Percentiles rank a stretch among this genome's conserved stretches.
These are phyloP conservation scores for Quadriops clusia DNA, from an alignment of 2,888 invertebrate genomes.

Conservation along the genomic window DNA sequence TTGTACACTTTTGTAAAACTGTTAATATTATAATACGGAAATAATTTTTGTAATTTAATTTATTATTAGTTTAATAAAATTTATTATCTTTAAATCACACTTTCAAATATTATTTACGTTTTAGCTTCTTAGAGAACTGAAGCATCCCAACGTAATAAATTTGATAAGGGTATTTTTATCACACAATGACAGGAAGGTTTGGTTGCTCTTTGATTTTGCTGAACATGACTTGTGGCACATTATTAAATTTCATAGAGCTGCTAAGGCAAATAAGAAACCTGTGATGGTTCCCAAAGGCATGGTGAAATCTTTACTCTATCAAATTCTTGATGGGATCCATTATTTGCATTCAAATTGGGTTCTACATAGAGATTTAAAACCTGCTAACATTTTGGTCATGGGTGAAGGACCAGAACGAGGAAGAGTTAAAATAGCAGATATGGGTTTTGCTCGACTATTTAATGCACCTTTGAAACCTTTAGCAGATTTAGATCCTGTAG, in stretches of 20 bases:
- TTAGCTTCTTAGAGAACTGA: slow-evolving; percentile 85
- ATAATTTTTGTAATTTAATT: slow-evolving; percentile 3
- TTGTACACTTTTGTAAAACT: too few relatives aligned
- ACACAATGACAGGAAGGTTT: slow-evolving; percentile 92
- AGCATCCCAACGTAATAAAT: slow-evolving; percentile 94
- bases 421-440: slow-evolving; percentile 95
- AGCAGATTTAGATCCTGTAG: slow-evolving; percentile 97
- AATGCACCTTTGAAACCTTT: slow-evolving; percentile 95
- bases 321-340: slow-evolving; percentile 97
- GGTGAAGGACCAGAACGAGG: slow-evolving; percentile 96
- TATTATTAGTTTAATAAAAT: slow-evolving; percentile 2
- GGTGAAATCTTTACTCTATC: slow-evolving; percentile 95
- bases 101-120: slow-evolving; percentile 26
- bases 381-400: slow-evolving; percentile 98
- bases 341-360: slow-evolving; percentile 99
- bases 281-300: slow-evolving; percentile 93
- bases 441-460: slow-evolving; percentile 97
- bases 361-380: slow-evolving; percentile 94
- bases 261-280: slow-evolving; percentile 93
- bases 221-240: slow-evolving; percentile 99
- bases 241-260: slow-evolving; percentile 95
- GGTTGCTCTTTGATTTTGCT: slow-evolving; percentile 95
- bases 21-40: too few relatives aligned
- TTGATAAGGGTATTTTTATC: slow-evolving; percentile 93
- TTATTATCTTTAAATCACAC: slow-evolving; percentile 1